Conservation (phyloP, 2,113 vertebrate species). For the Forbesichthys agassizii region DNA sequence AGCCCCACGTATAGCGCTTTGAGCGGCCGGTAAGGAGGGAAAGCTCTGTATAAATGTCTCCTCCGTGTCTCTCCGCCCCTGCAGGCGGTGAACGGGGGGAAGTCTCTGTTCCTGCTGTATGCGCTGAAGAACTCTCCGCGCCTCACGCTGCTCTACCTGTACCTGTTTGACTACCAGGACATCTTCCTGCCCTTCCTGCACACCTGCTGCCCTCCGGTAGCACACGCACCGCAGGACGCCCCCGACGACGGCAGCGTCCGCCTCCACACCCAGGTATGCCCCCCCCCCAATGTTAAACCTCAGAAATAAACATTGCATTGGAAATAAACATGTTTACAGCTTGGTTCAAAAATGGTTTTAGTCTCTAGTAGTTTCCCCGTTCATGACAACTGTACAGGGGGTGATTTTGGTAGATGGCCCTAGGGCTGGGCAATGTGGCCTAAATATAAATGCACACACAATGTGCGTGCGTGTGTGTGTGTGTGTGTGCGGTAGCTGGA, state of each 20-base stretch:
- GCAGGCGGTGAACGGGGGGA: slow-evolving; percentile 87
- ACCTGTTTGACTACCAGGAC: slow-evolving; percentile 90
- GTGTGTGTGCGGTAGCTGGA: slow-evolving; percentile 70
- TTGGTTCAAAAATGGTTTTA: no score
- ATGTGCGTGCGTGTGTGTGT: slow-evolving; percentile 48
- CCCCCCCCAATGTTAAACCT: no score
- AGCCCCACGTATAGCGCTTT: no score
- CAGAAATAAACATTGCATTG: no score
- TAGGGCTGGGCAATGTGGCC: no score
- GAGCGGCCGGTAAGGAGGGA: no score
- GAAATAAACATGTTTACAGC: no score
- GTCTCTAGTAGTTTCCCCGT: no score
- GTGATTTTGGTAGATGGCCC: no score
- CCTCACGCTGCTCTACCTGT: slow-evolving; percentile 89
- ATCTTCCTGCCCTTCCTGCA: slow-evolving; percentile 93
- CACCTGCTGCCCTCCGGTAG: slow-evolving; percentile 81
- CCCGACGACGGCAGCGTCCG: slow-evolving; percentile 69
- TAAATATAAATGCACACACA: no score
- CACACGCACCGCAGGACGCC: slow-evolving; percentile 51
- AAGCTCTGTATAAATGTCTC: neutral
- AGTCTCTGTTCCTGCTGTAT: slow-evolving; percentile 90
- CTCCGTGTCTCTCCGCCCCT: slow-evolving; percentile 8
- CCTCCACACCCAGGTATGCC: slow-evolving; percentile 76
- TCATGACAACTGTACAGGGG: no score
- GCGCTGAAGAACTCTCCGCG: slow-evolving; percentile 90